Evolutionary conservation across 2,797 vertebrate species (phyloP).

Genomic region (Balearica regulorum): DNA sequence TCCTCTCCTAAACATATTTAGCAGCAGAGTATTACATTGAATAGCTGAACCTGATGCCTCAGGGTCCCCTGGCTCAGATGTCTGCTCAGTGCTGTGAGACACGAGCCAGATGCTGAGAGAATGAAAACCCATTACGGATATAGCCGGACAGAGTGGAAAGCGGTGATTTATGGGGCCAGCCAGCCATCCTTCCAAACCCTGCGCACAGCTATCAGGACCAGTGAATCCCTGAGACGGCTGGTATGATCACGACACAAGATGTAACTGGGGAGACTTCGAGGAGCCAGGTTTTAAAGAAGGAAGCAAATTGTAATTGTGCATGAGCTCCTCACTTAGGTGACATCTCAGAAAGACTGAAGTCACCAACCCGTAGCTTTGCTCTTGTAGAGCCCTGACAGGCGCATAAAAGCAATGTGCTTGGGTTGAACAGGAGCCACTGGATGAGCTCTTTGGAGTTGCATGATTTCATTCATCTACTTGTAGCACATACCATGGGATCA

Average conservation of each 20-base stretch:
- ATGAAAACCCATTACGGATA: not conserved
- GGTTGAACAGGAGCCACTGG: not conserved
- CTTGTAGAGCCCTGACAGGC: not conserved
- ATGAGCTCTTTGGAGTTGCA: not conserved
- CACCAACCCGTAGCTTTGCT: not conserved
- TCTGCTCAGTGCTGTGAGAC: not conserved
- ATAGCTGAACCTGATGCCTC: not conserved
- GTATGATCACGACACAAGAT: not conserved
- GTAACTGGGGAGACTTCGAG: not conserved
- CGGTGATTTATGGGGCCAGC: accelerated
- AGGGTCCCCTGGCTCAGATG: not conserved
- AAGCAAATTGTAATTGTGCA: not conserved
- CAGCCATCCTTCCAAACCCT: not conserved
- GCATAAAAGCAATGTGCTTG: not conserved
- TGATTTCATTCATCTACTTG: not conserved
- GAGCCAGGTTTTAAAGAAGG: not conserved
- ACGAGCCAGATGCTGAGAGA: not conserved
- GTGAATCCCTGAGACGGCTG: not conserved
- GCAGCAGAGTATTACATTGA: not conserved
- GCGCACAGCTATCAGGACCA: not conserved
- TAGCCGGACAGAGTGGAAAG: not conserved
- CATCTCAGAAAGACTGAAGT: not conserved
- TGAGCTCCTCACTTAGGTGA: not conserved
- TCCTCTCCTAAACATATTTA: not conserved
- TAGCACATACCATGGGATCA: not conserved